Percentiles rank a stretch among this genome's conserved stretches.
These are phyloP conservation scores for Pedionomus torquatus DNA, from an alignment of 2,113 vertebrate species.

Conservation along the genomic window DNA sequence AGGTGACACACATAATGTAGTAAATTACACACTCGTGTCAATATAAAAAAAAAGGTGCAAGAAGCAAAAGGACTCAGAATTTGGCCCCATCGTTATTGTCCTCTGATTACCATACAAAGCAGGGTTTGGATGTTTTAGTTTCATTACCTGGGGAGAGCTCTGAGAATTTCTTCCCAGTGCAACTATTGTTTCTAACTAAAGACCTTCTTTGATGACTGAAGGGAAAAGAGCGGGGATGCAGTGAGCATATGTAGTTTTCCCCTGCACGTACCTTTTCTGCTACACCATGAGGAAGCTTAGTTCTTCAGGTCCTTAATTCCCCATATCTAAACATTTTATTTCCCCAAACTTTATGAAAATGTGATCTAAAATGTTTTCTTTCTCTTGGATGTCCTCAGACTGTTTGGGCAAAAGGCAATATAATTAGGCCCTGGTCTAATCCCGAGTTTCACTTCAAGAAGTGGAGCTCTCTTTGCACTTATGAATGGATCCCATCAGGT, in stretches of 20 bases:
- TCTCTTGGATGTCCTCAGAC: background rate
- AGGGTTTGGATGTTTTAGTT: background rate
- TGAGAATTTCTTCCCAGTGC: background rate
- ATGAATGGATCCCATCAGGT: background rate
- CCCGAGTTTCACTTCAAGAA: background rate
- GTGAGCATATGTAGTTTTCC: background rate
- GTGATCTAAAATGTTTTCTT: background rate
- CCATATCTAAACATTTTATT: background rate
- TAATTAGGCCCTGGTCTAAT: background rate
- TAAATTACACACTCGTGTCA: background rate
- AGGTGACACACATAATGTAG: background rate
- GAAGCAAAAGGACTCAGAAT: background rate
- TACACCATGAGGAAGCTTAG: background rate
- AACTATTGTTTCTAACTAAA: background rate
- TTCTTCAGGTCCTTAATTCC: background rate
- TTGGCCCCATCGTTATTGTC: background rate
- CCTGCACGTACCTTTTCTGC: background rate
- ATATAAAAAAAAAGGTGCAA: background rate
- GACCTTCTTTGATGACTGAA: background rate
- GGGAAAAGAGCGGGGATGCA: background rate
- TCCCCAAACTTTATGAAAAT: background rate
- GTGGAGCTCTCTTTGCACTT: background rate
- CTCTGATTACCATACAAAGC: background rate
- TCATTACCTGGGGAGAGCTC: background rate
- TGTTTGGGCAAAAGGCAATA: background rate